Evolutionary conservation across 2,888 invertebrate species (phyloP).

Genomic region (Chrysodeixis includens): DNA sequence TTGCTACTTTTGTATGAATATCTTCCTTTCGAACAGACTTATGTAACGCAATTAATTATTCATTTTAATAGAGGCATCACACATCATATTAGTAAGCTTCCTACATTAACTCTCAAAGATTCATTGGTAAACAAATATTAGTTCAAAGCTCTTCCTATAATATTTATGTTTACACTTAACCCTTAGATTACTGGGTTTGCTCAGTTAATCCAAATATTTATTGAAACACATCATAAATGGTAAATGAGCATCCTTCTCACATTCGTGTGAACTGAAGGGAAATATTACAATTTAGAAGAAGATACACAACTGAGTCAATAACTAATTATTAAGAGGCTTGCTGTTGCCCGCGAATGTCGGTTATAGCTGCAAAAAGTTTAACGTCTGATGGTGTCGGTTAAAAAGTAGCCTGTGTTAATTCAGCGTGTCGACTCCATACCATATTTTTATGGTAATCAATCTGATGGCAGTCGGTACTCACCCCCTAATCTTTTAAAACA

Average conservation of each 20-base stretch:
- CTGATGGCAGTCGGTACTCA: background rate
- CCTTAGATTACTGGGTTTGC: constrained; percentile 7
- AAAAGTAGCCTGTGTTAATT: too few relatives aligned
- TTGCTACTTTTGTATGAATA: too few relatives aligned
- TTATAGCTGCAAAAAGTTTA: too few relatives aligned
- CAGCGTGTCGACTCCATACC: too few relatives aligned
- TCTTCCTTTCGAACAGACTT: too few relatives aligned
- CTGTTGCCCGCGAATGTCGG: too few relatives aligned
- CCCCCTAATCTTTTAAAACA: background rate
- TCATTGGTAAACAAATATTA: constrained; percentile 20
- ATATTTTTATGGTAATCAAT: too few relatives aligned
- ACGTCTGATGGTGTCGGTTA: too few relatives aligned
- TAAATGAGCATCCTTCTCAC: constrained; percentile 24
- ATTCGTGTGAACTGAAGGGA: constrained; percentile 8
- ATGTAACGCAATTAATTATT: too few relatives aligned
- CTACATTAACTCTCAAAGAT: background rate
- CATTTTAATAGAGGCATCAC: too few relatives aligned
- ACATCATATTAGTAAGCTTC: too few relatives aligned
- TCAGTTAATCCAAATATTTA: constrained; percentile 59
- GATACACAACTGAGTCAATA: background rate
- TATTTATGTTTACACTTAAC: constrained; percentile 26
- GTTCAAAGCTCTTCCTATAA: constrained; percentile 8
- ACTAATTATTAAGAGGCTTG: too few relatives aligned
- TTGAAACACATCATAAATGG: constrained; percentile 57
- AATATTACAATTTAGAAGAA: background rate